Evolutionary conservation across 2,888 invertebrate genomes (phyloP).

Genomic region (Buathra laborator): DNA sequence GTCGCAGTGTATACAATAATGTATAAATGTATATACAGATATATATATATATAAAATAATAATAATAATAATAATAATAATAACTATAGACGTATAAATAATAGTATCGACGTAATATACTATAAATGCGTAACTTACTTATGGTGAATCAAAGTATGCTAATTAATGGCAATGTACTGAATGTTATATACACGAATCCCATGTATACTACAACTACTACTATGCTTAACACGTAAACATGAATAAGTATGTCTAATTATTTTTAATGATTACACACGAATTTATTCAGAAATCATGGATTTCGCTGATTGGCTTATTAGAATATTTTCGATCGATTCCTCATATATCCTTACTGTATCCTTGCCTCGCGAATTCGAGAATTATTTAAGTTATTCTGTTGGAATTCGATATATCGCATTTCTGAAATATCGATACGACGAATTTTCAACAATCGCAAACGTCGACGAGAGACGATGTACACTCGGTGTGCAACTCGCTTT

Average conservation of each 20-base stretch:
- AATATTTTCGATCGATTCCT: background rate
- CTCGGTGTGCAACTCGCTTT: no score
- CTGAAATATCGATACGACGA: no score
- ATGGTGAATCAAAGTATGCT: constrained; percentile 37
- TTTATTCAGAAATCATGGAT: constrained; percentile 18
- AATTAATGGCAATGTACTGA: constrained; percentile 66
- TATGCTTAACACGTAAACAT: constrained; percentile 52
- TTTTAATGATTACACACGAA: constrained; percentile 50
- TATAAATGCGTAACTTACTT: constrained; percentile 51
- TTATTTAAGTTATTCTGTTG: no score
- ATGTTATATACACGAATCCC: constrained; percentile 62
- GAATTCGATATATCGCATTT: no score
- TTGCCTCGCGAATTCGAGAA: background rate
- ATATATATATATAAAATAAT: constrained; percentile 75
- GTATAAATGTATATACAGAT: constrained; percentile 83
- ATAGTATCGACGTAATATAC: constrained; percentile 49
- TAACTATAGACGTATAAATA: constrained; percentile 12
- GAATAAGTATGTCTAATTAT: constrained; percentile 57
- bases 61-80: constrained; percentile 20
- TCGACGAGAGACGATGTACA: no score
- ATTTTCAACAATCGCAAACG: no score
- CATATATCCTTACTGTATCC: background rate
- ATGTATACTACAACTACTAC: constrained; percentile 55
- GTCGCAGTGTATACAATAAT: constrained; percentile 74
- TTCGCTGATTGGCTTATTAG: background rate